These are phyloP conservation scores for Cylloceria caligata DNA, from an alignment of 2,888 invertebrate species.

Conservation along the genomic window DNA sequence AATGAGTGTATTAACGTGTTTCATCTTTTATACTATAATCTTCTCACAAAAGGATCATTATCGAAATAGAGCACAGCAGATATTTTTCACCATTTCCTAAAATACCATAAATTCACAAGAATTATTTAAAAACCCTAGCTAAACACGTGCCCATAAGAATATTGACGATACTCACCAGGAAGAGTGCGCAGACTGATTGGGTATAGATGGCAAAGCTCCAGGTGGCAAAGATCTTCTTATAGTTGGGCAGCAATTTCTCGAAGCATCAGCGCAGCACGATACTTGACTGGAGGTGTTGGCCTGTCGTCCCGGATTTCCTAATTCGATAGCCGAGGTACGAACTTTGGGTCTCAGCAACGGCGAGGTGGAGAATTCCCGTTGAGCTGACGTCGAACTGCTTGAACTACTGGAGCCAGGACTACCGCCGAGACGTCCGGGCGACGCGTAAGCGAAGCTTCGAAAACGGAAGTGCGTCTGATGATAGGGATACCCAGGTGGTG, in stretches of 20 bases:
- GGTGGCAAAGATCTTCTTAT: constrained; percentile 87
- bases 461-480: constrained; percentile 82
- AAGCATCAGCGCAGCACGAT: constrained; percentile 79
- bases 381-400: constrained; percentile 85
- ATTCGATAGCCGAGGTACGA: constrained; percentile 82
- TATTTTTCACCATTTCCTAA: neutral
- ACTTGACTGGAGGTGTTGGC: constrained; percentile 73
- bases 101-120: neutral
- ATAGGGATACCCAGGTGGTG: constrained; percentile 85
- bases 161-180: constrained; percentile 80
- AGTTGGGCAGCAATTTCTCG: constrained; percentile 87
- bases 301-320: constrained; percentile 75
- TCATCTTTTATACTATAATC: neutral
- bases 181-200: constrained; percentile 77
- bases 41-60: neutral
- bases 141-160: neutral
- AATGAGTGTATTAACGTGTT: neutral
- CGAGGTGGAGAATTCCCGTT: constrained; percentile 83
- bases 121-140: neutral
- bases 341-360: constrained; percentile 84
- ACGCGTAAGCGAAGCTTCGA: constrained; percentile 81
- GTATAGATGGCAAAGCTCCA: constrained; percentile 83
- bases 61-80: neutral
- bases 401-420: constrained; percentile 86
- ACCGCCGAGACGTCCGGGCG: constrained; percentile 81